Evolutionary conservation across 2,797 vertebrate genomes (phyloP), one percentile per base, ranked within the genome.

Genomic region (Pygocentrus nattereri): DNA sequence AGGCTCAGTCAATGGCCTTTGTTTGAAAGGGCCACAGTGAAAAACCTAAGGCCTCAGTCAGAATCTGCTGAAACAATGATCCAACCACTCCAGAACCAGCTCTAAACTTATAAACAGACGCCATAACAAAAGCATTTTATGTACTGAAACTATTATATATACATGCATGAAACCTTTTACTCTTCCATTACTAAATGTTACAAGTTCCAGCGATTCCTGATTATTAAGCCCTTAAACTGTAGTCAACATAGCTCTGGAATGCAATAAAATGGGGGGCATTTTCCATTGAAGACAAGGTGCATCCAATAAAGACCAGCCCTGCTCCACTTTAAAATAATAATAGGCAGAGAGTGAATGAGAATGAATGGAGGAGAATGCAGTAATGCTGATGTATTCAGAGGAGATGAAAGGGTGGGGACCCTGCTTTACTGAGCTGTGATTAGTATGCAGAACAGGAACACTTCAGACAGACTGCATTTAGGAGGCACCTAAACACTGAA

Each of bases 371-470:
- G 67, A n/a, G 50, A 67, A 69, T 58, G 62, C 54, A 10, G 11
- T 31, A 59, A 25, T 5, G 3, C 59, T 65, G 12, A 80, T 75
- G 67, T 38, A 76, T 76, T 81, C 64, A 69, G 72, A 69, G 31
- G 38, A 72, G 58, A 85, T 25, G 58, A 82, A 85, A 44, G 25
- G 27, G 59, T 76, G 72, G 49, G 65, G 69, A 58, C 6, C 0
- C 54, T 67, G 19, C 25, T 78, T 82, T 79, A 70, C 34, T 34
- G 65, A 70, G 61, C 27, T 41, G 68, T 65, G 72, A 85, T 85
- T 72, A 74, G 80, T 75, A 85, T 82, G 76, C 76, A 10, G 67
- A 71, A 47, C 64, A 75, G 27, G 38, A 79, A 41, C 27, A 27
- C 23, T 50, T 69, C 52, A 59, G 23, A 4, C 62, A 58, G 62